Percentiles rank a stretch among this genome's conserved stretches.
Evolutionary conservation across 2,797 vertebrate genomes (phyloP).

Genomic region (Thaleichthys pacificus): DNA sequence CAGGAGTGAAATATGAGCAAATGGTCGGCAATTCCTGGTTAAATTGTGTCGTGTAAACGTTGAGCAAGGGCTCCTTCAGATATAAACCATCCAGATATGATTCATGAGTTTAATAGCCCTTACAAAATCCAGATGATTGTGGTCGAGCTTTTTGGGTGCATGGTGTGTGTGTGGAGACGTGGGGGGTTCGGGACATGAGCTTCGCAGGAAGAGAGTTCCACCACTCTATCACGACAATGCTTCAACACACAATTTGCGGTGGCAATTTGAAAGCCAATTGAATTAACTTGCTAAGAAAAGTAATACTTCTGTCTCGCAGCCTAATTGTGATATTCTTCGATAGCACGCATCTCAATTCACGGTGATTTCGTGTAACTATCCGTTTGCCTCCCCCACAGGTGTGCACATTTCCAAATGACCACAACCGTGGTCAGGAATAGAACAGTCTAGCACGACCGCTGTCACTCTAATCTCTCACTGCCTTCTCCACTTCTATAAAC

Average conservation of each 20-base stretch:
- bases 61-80: constrained; percentile 12
- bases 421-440: constrained; percentile 5
- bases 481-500: constrained; percentile 30
- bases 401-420: constrained; percentile 5
- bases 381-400: constrained; percentile 23
- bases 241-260: constrained; percentile 22
- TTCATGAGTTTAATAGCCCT: constrained; percentile 37
- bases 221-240: constrained; percentile 29
- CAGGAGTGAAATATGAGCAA: constrained; percentile 20
- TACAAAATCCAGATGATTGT: constrained; percentile 37
- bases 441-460: neutral
- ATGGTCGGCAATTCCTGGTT: constrained; percentile 1
- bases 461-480: neutral
- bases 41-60: constrained; percentile 19
- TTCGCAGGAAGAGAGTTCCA: constrained; percentile 20
- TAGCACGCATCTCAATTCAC: constrained; percentile 13
- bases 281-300: constrained; percentile 16
- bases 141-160: constrained; percentile 27
- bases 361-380: constrained; percentile 38
- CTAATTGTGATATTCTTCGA: constrained; percentile 50
- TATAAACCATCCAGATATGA: constrained; percentile 27
- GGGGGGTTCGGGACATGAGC: constrained; percentile 10
- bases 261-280: constrained; percentile 1
- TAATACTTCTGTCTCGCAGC: constrained; percentile 33
- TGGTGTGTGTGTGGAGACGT: constrained; percentile 5